These are phyloP conservation scores for Paradoxurus hermaphroditus DNA, from an alignment of 2,113 vertebrate genomes.

Conservation along the genomic window DNA sequence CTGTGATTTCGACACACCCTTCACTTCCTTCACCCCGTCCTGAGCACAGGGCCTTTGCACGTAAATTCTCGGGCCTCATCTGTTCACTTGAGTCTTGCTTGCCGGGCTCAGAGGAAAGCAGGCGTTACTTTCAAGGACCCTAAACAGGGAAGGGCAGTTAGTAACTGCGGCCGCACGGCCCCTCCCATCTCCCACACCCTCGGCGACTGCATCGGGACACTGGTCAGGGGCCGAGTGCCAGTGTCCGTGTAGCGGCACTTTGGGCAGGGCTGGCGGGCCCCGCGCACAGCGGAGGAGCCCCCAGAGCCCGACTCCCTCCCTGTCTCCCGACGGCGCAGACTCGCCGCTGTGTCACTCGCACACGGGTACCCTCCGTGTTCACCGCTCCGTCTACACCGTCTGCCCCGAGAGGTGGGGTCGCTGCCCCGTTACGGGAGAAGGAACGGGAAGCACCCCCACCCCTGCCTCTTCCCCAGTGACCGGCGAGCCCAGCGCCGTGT, in stretches of 20 bases:
- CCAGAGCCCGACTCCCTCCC: background rate
- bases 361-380: fast-evolving
- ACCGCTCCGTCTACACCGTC: fast-evolving
- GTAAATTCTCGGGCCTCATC: background rate
- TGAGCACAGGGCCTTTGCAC: background rate
- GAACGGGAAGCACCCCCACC: background rate
- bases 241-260: fast-evolving
- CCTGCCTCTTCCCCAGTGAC: too few relatives aligned
- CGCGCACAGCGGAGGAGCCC: fast-evolving
- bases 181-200: background rate
- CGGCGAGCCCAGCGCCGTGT: fast-evolving
- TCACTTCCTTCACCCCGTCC: background rate
- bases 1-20: background rate
- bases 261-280: background rate
- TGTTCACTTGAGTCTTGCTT: background rate
- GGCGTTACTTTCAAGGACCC: background rate
- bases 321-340: background rate
- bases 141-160: background rate
- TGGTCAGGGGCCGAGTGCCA: fast-evolving
- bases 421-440: too few relatives aligned
- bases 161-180: background rate
- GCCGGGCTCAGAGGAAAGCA: background rate
- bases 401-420: background rate
- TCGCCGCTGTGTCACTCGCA: too few relatives aligned
- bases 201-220: background rate